A percentile compares a stretch with the other conserved stretches of the same genome.
phyloP scores from a whole-genome alignment of 2,797 vertebrate genomes.

The Malurus splendens region DNA sequence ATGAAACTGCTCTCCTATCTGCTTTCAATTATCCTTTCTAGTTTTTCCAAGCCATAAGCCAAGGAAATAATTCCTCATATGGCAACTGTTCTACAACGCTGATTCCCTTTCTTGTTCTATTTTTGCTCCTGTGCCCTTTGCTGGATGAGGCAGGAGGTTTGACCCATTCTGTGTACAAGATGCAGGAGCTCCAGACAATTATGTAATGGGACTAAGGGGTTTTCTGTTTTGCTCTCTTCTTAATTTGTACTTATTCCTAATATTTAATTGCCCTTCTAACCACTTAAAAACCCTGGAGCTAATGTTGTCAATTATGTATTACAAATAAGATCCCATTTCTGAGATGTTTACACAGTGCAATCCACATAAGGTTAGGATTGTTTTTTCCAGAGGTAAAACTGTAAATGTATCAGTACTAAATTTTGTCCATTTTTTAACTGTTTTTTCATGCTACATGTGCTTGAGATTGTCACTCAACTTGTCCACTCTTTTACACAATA shows the following conservation, averaged over 20 bases:
- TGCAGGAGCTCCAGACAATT: background rate
- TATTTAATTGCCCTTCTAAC: background rate
- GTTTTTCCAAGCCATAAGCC: background rate
- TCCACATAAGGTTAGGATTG: background rate
- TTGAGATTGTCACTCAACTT: background rate
- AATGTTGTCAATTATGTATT: background rate
- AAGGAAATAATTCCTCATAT: background rate
- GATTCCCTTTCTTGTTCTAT: background rate
- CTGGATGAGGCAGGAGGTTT: background rate
- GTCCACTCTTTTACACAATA: background rate
- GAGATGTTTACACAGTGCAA: background rate
- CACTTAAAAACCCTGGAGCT: background rate
- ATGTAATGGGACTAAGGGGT: rapidly evolving
- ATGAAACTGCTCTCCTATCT: background rate
- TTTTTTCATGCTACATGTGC: background rate
- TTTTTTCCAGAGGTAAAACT: background rate
- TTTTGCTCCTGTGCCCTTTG: background rate
- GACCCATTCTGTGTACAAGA: background rate
- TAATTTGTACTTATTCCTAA: background rate
- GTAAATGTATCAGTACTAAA: background rate
- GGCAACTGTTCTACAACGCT: background rate
- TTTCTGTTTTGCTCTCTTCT: background rate
- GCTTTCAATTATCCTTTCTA: background rate
- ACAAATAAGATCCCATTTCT: background rate
- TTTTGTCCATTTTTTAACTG: background rate